Conservation (phyloP, 2,113 vertebrate species). For the Circaetus gallicus region DNA sequence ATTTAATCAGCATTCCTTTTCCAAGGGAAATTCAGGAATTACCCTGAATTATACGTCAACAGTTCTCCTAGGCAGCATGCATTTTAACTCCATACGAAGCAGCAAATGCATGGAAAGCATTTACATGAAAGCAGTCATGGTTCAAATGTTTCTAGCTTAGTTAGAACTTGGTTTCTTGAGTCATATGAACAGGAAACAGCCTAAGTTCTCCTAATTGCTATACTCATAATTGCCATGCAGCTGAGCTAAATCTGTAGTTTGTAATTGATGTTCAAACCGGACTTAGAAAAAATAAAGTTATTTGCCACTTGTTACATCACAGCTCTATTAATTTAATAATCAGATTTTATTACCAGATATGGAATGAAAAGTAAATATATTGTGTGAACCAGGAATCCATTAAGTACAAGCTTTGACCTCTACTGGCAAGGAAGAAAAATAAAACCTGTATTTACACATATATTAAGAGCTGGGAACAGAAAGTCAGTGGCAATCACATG, state of each 20-base stretch:
- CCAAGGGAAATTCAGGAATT: neutral
- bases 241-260: neutral
- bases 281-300: neutral
- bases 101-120: neutral
- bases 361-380: slow-evolving; percentile 20
- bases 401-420: slow-evolving; percentile 32
- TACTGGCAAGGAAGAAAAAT: slow-evolving; percentile 3
- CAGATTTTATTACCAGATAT: neutral
- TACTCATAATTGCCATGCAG: neutral
- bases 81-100: neutral
- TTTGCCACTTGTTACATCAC: neutral
- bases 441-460: slow-evolving; percentile 33
- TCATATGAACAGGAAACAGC: neutral
- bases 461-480: slow-evolving; percentile 17
- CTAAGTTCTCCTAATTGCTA: neutral
- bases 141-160: neutral
- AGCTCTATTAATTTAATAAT: slow-evolving; percentile 26
- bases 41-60: neutral
- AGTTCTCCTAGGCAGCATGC: neutral
- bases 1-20: neutral
- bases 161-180: neutral
- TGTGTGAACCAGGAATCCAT: slow-evolving; percentile 11
- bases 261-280: neutral
- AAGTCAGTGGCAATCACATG: neutral
- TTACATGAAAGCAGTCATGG: neutral